phyloP scores from a whole-genome alignment of 2,888 invertebrate species.

The Melangyna quadrimaculata region DNA sequence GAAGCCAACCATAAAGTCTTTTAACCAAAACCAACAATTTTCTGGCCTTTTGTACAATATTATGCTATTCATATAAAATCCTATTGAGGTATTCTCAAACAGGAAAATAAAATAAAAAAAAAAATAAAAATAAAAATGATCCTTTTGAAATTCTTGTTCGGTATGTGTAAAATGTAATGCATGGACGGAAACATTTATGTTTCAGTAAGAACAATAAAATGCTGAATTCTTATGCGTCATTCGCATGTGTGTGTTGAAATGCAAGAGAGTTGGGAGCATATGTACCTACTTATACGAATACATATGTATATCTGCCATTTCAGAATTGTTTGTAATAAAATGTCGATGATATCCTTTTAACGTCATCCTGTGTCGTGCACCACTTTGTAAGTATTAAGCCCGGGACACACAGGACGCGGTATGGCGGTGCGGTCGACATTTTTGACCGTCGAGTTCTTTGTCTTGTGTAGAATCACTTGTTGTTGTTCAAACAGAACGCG shows the following conservation, averaged over 20 bases:
- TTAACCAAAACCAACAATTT: background rate
- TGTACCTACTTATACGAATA: too few relatives aligned
- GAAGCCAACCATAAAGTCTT: conserved; percentile 7
- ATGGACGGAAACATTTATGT: background rate
- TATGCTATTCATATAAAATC: background rate
- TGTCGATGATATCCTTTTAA: too few relatives aligned
- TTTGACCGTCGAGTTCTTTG: too few relatives aligned
- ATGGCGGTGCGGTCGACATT: too few relatives aligned
- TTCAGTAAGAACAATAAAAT: background rate
- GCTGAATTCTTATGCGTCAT: background rate
- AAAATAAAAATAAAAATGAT: background rate
- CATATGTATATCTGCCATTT: too few relatives aligned
- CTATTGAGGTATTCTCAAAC: background rate
- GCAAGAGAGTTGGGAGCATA: background rate
- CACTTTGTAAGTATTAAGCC: too few relatives aligned
- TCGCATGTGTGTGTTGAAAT: background rate
- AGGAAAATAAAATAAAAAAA: background rate
- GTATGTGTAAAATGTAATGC: background rate
- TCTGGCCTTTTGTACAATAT: background rate
- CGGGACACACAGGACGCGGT: too few relatives aligned
- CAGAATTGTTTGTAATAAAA: too few relatives aligned
- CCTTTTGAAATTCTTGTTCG: background rate
- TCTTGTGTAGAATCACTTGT: too few relatives aligned
- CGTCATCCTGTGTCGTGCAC: too few relatives aligned
- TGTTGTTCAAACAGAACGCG: too few relatives aligned